phyloP scores from a whole-genome alignment of 2,113 vertebrate genomes.

The Heloderma charlesbogerti region DNA sequence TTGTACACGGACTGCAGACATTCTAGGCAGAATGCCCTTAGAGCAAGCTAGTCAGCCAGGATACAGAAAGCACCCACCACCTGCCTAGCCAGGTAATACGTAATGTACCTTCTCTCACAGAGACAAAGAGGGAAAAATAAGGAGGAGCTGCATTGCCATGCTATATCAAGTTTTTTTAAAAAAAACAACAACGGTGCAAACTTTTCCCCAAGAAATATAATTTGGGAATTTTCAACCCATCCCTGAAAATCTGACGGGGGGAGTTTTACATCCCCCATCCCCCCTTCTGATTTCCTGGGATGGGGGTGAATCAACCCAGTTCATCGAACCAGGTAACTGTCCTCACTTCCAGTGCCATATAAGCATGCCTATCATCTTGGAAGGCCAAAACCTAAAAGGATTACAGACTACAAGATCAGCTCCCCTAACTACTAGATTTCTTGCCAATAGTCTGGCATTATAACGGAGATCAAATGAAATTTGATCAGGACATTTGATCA shows the following conservation, averaged over 20 bases:
- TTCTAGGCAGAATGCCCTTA: neutral
- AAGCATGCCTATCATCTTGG: neutral
- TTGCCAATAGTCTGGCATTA: neutral
- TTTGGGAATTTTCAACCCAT: neutral
- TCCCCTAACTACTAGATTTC: neutral
- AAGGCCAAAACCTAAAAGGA: neutral
- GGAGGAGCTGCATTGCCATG: too few relatives aligned
- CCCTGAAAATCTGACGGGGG: neutral
- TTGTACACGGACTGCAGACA: neutral
- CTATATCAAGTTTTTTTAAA: too few relatives aligned
- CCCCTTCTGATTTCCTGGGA: neutral
- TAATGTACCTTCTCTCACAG: too few relatives aligned
- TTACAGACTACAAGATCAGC: neutral
- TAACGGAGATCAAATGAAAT: too few relatives aligned
- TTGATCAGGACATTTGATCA: too few relatives aligned
- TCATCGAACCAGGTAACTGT: neutral
- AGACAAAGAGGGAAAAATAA: too few relatives aligned
- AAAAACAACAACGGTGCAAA: too few relatives aligned
- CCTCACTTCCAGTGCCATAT: neutral
- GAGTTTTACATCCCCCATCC: too few relatives aligned
- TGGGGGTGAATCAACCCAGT: neutral
- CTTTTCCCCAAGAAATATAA: neutral
- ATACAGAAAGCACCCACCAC: neutral
- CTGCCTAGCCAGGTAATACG: neutral
- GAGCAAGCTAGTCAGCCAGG: neutral